Percentiles rank a stretch among this genome's conserved stretches.
phyloP scores from a whole-genome alignment of 2,797 vertebrate genomes.

The Dromococcyx pavoninus region DNA sequence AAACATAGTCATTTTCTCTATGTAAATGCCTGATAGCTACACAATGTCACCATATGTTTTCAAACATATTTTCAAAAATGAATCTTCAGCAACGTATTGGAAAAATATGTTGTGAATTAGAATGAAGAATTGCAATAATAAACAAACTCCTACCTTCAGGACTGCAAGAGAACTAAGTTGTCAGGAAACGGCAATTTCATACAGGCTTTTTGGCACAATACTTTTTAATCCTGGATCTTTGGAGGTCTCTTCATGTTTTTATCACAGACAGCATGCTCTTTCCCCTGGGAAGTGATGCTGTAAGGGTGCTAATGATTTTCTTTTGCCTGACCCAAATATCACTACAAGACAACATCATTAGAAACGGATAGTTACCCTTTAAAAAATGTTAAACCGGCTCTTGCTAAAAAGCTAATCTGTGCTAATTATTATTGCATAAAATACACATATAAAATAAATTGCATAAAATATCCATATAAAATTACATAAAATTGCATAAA shows the following conservation, averaged over 20 bases:
- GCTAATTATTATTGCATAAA: no score
- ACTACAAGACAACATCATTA: not conserved
- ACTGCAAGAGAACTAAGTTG: not conserved
- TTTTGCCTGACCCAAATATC: not conserved
- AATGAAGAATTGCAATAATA: not conserved
- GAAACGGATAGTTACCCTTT: not conserved
- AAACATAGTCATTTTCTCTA: not conserved
- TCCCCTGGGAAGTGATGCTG: not conserved
- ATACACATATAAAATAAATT: no score
- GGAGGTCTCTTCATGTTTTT: not conserved
- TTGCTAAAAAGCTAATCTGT: not conserved
- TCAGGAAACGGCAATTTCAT: not conserved
- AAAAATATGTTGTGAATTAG: not conserved
- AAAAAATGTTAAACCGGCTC: not conserved
- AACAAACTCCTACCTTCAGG: not conserved
- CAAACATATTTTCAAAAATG: not conserved
- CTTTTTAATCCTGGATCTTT: not conserved
- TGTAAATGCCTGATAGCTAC: not conserved
- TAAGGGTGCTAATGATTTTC: not conserved
- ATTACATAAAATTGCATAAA: no score
- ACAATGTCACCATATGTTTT: not conserved
- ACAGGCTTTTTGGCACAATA: not conserved
- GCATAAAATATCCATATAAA: no score
- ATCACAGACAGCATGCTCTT: not conserved
- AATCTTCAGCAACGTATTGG: not conserved